phyloP scores from a whole-genome alignment of 2,888 invertebrate genomes.

The Noctua fimbriata region DNA sequence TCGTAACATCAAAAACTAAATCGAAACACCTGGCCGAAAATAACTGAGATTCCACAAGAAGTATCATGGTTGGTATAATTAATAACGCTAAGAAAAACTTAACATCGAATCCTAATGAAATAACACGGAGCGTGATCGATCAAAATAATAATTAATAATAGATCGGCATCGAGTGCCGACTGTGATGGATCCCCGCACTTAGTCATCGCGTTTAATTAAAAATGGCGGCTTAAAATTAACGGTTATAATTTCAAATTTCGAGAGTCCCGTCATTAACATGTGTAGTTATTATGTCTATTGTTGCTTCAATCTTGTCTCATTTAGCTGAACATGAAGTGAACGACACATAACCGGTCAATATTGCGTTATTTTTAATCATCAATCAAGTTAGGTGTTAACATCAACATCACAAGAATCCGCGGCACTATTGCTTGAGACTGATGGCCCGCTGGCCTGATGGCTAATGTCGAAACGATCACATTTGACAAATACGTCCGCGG shows the following conservation, averaged over 20 bases:
- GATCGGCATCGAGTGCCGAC: slow-evolving; percentile 82
- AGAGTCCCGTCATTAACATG: slow-evolving; percentile 79
- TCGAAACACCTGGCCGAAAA: slow-evolving; percentile 58
- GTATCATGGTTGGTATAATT: slow-evolving; percentile 72
- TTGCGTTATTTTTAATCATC: slow-evolving; percentile 81
- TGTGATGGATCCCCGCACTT: slow-evolving; percentile 87
- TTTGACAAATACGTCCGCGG: slow-evolving; percentile 72
- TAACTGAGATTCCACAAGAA: slow-evolving; percentile 54
- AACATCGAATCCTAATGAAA: slow-evolving; percentile 85
- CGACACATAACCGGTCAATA: slow-evolving; percentile 68
- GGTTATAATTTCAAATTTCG: slow-evolving; percentile 84
- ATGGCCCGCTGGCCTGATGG: slow-evolving; percentile 64
- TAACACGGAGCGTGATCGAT: slow-evolving; percentile 88
- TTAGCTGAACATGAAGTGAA: slow-evolving; percentile 62
- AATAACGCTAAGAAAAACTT: slow-evolving; percentile 82
- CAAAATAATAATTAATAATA: slow-evolving; percentile 90
- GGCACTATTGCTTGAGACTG: slow-evolving; percentile 63
- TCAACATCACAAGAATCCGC: slow-evolving; percentile 60
- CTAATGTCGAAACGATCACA: slow-evolving; percentile 69
- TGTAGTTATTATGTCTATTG: slow-evolving; percentile 65
- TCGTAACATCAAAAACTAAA: slow-evolving; percentile 14
- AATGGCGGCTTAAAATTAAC: slow-evolving; percentile 86
- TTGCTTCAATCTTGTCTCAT: slow-evolving; percentile 66
- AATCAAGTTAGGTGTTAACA: slow-evolving; percentile 75
- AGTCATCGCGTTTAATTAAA: slow-evolving; percentile 90